Percentiles rank a stretch among this genome's conserved stretches.
phyloP scores from a whole-genome alignment of 2,888 invertebrate genomes.

The Caenorhabditis zanzibari region DNA sequence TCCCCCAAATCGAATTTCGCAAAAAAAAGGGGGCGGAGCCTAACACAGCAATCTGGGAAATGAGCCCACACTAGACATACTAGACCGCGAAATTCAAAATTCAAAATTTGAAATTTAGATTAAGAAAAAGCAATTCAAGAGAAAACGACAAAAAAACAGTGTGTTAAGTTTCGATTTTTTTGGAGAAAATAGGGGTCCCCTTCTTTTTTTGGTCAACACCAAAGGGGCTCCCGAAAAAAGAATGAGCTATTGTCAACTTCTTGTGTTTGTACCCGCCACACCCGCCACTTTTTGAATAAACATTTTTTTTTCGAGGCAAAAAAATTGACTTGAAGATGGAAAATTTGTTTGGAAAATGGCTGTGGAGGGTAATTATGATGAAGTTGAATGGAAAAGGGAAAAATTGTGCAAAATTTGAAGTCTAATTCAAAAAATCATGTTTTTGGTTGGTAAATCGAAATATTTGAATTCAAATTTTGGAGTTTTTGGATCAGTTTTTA shows the following conservation, averaged over 20 bases:
- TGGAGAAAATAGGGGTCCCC: neutral
- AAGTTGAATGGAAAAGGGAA: too few relatives aligned
- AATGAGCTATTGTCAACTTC: slow-evolving; percentile 20
- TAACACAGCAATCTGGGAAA: neutral
- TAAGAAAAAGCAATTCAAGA: too few relatives aligned
- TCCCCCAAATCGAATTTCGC: too few relatives aligned
- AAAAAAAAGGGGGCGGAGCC: neutral
- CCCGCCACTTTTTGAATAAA: slow-evolving; percentile 9
- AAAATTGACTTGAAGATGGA: neutral
- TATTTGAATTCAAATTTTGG: too few relatives aligned
- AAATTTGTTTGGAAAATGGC: neutral
- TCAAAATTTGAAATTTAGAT: too few relatives aligned
- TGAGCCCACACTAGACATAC: slow-evolving; percentile 3
- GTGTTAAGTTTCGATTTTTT: slow-evolving; percentile 5
- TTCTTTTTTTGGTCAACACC: neutral
- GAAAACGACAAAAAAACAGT: neutral
- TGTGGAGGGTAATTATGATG: neutral
- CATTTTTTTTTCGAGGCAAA: neutral
- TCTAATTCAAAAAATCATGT: too few relatives aligned
- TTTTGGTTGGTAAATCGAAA: too few relatives aligned
- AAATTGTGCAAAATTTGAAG: too few relatives aligned
- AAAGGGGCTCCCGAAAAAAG: too few relatives aligned
- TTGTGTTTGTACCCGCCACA: neutral
- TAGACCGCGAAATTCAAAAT: too few relatives aligned
- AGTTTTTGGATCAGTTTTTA: too few relatives aligned